Evolutionary conservation across 1,140 invertebrate genomes (phyloP), one percentile per base, ranked within the genome.

Genomic region (Habropoda laboriosa): DNA sequence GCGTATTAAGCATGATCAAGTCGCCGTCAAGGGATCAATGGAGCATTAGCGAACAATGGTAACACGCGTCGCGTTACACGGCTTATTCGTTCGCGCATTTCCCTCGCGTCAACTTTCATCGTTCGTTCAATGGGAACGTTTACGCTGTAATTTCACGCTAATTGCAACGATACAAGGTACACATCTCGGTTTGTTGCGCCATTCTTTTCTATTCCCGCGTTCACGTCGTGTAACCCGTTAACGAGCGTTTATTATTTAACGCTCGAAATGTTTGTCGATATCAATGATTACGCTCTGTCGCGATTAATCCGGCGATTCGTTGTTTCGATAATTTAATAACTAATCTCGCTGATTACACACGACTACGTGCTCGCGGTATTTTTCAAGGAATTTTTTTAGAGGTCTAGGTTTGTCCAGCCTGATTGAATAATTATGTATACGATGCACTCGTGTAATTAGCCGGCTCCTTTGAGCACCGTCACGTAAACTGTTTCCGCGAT

Each of bases 171-270:
- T 10, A 18, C 7, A n/a, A n/a, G n/a, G n/a, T n/a, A n/a, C n/a
- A n/a, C 38, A 27, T 27, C 24, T 45, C 24, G 61, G 18, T 16
- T 45, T 13, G 40, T 42, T 63, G 53, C 27, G 3, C n/a, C 3
- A 18, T 18, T 40, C 38, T 63, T 24, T 40, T 35, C 32, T 38
- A 4, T 16, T 7, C 0, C 47, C 2, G 2, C 10, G 24, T 21
- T 5, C 32, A 42, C 18, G 27, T 18, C 4, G 8, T n/a, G n/a
- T 16, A n/a, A n/a, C n/a, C n/a, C n/a, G 72, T 38, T 74, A 74
- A 74, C 58, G 45, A 64, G 58, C 42, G 13, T 24, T 60, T 42
- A 74, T 74, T 74, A 74, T 74, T 74, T 42, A 21, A n/a, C 5
- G 24, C 58, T 24, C 12, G 30, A 40, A 61, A 53, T 60, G 35